Base-by-base conservation (phyloP, 2,113 vertebrate genomes). In the Chinchilla lanigera region DNA sequence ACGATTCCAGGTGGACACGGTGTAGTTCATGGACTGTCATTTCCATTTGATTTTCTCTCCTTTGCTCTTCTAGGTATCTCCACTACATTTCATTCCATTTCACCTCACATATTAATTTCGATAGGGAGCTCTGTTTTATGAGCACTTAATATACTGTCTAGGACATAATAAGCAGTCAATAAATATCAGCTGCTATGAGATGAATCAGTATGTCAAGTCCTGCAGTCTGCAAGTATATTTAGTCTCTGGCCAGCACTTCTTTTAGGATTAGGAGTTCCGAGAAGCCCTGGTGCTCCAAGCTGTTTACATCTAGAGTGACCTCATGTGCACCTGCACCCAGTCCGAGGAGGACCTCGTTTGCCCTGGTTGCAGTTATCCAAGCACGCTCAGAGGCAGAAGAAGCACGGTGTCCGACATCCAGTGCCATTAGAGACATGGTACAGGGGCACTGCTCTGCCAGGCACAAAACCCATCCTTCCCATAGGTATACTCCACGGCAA, bases 21-120 rank as follows among this genome's bases (percentile, higher is more conserved):
- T 73, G 78, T 54, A 28, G 54, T 65, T 92, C 61, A 56, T 0
- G 11, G 35, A 47, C 38, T 61, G 50, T 89, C 6, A 28, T 73
- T 85, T 94, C 60, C 69, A 83, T 41, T 91, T 41, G 77, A 78
- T 88, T 91, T 91, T 91, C 88, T 95, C n/a, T 80, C 60, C 73
- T 89, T 88, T 63, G 26, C 44, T 94, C 54, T 92, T 94, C 61
- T 28, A 94, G 41, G 38, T 75, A 81, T 92, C 94, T 92, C 54
- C 30, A 75, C 17, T 81, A 30, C 44, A 89, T 67, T 94, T 73
- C 20, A 44, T 75, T 28, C 41, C 41, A 47, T 47, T 47, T 82
- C 56, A 86, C 67, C 58, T 92, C 28, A 58, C 73, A 19, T 75
- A 44, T 67, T 94, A 73, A 89, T 86, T 94, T 94, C 67, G 17